These are phyloP conservation scores for Elysia chlorotica DNA, from an alignment of 1,140 invertebrate species.

Conservation along the genomic window DNA sequence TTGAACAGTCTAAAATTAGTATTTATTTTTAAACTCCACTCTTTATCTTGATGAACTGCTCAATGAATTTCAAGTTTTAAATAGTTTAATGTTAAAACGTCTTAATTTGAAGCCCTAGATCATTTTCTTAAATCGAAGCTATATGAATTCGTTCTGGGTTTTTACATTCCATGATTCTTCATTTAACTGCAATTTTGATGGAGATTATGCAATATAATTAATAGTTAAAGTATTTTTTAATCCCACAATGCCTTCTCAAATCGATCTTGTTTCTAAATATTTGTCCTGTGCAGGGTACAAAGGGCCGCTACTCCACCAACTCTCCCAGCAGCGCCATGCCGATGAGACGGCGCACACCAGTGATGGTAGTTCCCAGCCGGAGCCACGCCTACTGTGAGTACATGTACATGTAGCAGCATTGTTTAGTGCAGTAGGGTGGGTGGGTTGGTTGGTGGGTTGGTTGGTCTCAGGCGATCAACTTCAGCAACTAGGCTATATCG, in stretches of 20 bases:
- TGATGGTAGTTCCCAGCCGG: not conserved
- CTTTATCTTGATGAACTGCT: no score
- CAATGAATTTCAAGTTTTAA: no score
- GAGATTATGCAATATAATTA: not conserved
- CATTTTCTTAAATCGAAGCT: no score
- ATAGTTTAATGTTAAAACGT: no score
- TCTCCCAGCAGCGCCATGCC: not conserved
- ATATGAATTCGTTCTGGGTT: no score
- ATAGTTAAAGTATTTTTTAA: not conserved
- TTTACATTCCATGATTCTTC: not conserved
- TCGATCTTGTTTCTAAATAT: no score
- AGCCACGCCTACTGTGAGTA: not conserved
- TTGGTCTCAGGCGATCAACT: not conserved
- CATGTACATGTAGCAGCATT: not conserved
- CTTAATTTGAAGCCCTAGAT: no score
- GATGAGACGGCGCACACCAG: conserved; percentile 17
- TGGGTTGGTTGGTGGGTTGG: no score
- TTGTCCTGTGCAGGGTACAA: conserved; percentile 5
- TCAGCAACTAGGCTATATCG: not conserved
- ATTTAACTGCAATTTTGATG: not conserved
- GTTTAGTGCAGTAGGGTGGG: not conserved
- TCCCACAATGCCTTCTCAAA: no score
- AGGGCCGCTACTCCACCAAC: not conserved
- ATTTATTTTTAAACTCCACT: no score
- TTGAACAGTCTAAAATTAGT: no score